Evolutionary conservation across 2,797 vertebrate species (phyloP).

Genomic region (Neostethus bicornis): DNA sequence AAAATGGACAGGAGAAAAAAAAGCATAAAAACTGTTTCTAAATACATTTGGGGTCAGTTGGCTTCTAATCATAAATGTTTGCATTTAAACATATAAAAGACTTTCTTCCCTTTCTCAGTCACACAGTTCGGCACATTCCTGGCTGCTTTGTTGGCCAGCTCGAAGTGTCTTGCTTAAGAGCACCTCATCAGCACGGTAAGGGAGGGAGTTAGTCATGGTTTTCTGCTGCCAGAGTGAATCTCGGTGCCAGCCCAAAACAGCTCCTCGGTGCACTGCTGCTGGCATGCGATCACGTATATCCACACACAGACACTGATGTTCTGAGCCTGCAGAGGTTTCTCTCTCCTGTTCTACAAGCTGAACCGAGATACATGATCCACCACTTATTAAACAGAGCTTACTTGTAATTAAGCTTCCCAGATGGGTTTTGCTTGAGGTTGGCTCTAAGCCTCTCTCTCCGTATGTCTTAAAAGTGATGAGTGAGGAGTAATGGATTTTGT

Average conservation of each 20-base stretch:
- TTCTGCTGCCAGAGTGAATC: conserved; percentile 21
- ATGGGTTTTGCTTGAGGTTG: conserved; percentile 63
- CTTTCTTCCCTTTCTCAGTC: neutral
- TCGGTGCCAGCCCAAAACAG: conserved; percentile 41
- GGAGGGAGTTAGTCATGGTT: conserved; percentile 38
- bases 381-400: conserved; percentile 75
- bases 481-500: conserved; percentile 61
- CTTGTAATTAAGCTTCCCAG: conserved; percentile 72
- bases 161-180: conserved; percentile 36
- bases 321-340: conserved; percentile 60
- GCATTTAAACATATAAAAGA: neutral
- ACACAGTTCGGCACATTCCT: neutral
- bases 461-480: conserved; percentile 57
- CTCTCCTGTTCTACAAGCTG: conserved; percentile 40
- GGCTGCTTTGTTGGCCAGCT: neutral
- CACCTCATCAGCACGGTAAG: conserved; percentile 39
- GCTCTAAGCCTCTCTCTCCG: conserved; percentile 45
- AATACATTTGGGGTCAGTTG: too few relatives aligned
- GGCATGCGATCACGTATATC: conserved; percentile 36
- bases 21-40: too few relatives aligned
- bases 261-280: conserved; percentile 33
- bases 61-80: neutral
- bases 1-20: too few relatives aligned
- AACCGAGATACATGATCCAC: conserved; percentile 59
- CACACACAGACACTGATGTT: conserved; percentile 59